A percentile compares a stretch with the other conserved stretches of the same genome.
These are phyloP conservation scores for Drosophila helvetica DNA, from an alignment of 2,888 invertebrate species.

Conservation along the genomic window DNA sequence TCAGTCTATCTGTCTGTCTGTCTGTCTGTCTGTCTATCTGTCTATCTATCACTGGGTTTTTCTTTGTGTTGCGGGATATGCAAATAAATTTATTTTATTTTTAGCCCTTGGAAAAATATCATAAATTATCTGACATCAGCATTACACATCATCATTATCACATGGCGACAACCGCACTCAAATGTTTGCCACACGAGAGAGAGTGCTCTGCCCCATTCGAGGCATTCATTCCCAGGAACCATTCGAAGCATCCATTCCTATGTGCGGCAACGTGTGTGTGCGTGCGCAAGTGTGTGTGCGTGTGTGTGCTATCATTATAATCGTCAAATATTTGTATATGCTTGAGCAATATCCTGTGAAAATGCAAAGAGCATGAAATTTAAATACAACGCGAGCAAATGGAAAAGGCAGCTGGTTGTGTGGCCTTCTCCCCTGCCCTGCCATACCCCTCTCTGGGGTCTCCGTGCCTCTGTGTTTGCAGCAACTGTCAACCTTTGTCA, in stretches of 20 bases:
- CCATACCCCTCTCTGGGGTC: conserved; percentile 12
- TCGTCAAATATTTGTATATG: conserved; percentile 56
- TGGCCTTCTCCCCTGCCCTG: no score
- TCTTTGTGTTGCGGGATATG: conserved; percentile 12
- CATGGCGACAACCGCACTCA: conserved; percentile 34
- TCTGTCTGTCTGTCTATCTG: background rate
- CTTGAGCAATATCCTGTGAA: conserved; percentile 48
- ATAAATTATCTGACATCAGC: conserved; percentile 47
- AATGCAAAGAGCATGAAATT: conserved; percentile 56
- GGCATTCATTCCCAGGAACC: background rate
- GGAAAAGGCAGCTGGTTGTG: conserved; percentile 36
- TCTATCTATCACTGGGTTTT: background rate
- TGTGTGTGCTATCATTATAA: conserved; percentile 42
- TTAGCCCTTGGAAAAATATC: conserved; percentile 36
- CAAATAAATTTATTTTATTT: conserved; percentile 47
- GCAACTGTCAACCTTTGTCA: conserved; percentile 79
- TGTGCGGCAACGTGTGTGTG: background rate
- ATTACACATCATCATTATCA: conserved; percentile 51
- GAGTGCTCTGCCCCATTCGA: background rate
- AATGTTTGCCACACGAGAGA: background rate
- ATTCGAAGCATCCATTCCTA: background rate
- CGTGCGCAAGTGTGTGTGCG: conserved; percentile 9
- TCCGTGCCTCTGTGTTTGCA: conserved; percentile 36
- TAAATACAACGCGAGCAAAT: conserved; percentile 46
- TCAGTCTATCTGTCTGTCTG: conserved; percentile 1